phyloP scores from a whole-genome alignment of 2,888 invertebrate species.

The Zeuzera pyrina region DNA sequence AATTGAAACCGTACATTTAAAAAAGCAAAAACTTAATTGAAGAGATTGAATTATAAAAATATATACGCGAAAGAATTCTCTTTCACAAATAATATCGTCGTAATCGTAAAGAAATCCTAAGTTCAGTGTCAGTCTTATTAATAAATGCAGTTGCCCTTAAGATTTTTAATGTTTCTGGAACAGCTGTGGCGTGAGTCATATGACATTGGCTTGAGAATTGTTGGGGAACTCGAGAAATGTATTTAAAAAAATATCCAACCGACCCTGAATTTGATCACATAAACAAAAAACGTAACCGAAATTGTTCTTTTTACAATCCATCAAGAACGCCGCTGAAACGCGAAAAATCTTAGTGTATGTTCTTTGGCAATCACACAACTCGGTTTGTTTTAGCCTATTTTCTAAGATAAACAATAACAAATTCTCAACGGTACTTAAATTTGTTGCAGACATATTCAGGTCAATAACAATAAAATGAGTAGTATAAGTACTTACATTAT shows the following conservation, averaged over 20 bases:
- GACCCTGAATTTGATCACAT: constrained; percentile 50
- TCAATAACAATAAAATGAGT: background rate
- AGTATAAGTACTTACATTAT: constrained; percentile 56
- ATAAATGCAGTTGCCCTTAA: constrained; percentile 58
- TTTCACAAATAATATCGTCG: too few species aligned
- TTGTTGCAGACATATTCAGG: constrained; percentile 27
- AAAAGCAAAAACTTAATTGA: too few species aligned
- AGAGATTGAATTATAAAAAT: too few species aligned
- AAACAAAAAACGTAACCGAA: constrained; percentile 29
- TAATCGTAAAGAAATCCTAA: too few species aligned
- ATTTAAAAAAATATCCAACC: constrained; percentile 34
- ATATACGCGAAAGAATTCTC: too few species aligned
- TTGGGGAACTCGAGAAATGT: constrained; percentile 44
- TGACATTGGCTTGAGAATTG: constrained; percentile 54
- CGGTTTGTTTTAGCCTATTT: constrained; percentile 34
- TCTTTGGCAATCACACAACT: constrained; percentile 47
- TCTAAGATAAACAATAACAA: constrained; percentile 51
- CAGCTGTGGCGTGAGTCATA: constrained; percentile 61
- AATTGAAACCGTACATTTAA: too few species aligned
- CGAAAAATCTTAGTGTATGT: too few species aligned
- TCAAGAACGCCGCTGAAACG: background rate
- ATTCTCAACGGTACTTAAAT: constrained; percentile 35
- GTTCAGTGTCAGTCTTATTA: constrained; percentile 33
- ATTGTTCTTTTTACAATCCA: background rate
- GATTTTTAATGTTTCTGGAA: constrained; percentile 57